A percentile compares a stretch with the other conserved stretches of the same genome.
phyloP scores from a whole-genome alignment of 2,797 vertebrate genomes.

The Bradypodion ventrale region DNA sequence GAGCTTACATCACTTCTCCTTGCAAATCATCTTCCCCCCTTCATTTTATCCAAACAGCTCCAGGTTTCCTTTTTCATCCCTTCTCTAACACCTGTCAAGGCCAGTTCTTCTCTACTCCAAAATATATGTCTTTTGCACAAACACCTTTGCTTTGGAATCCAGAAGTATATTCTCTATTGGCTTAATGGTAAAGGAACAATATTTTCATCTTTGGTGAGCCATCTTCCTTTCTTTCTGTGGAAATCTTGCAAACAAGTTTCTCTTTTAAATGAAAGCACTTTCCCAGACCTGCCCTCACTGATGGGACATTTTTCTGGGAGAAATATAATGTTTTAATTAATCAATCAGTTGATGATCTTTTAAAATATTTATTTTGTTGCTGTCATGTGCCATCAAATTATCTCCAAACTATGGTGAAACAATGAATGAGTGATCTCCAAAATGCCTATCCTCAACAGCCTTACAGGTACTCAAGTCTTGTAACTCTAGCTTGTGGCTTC shows the following conservation, averaged over 20 bases:
- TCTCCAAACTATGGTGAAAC: no score
- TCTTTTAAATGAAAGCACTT: slow-evolving; percentile 29
- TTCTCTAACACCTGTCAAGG: not conserved
- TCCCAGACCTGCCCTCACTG: not conserved
- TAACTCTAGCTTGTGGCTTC: no score
- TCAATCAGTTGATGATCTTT: not conserved
- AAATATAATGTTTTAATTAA: not conserved
- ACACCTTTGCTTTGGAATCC: not conserved
- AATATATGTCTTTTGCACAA: not conserved
- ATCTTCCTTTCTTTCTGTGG: not conserved
- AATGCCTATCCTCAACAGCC: no score
- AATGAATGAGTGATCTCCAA: no score
- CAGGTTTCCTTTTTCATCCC: no score
- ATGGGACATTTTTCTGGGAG: not conserved
- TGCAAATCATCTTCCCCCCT: slow-evolving; percentile 20
- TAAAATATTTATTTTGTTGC: no score
- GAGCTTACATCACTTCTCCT: not conserved
- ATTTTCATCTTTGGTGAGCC: slow-evolving; percentile 8
- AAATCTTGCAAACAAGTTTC: slow-evolving; percentile 37
- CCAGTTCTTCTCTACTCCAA: not conserved
- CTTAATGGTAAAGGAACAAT: slow-evolving; percentile 30
- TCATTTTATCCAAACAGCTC: not conserved
- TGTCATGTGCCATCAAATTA: no score
- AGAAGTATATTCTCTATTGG: slow-evolving; percentile 22
- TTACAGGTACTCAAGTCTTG: no score